Conservation (phyloP, 2,113 vertebrate species). For the Pituophis catenifer region DNA sequence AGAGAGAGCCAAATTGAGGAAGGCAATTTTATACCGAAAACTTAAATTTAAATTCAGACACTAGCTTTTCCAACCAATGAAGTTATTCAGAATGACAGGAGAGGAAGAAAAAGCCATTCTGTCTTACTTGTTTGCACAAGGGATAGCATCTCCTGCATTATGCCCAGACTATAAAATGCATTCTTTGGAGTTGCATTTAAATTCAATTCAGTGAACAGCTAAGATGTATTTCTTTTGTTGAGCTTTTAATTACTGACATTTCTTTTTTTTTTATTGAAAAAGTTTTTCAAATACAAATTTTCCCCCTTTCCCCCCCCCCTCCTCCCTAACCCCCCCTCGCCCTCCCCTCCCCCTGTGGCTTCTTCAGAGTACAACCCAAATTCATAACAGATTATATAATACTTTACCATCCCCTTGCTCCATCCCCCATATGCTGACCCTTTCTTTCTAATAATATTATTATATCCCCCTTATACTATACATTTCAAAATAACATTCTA, state of each 20-base stretch:
- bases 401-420: too few species aligned
- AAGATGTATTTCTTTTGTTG: neutral
- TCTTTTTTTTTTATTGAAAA: too few species aligned
- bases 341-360: too few species aligned
- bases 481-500: too few species aligned
- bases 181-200: neutral
- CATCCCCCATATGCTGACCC: too few species aligned
- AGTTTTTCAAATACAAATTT: too few species aligned
- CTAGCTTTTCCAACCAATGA: neutral
- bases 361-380: too few species aligned
- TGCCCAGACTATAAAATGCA: neutral
- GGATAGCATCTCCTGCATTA: neutral
- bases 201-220: neutral
- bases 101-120: neutral
- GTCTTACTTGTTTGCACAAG: neutral
- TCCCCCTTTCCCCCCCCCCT: too few species aligned
- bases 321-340: too few species aligned
- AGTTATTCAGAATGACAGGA: neutral
- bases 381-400: too few species aligned
- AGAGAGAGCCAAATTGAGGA: neutral
- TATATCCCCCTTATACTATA: too few species aligned
- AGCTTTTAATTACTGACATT: neutral
- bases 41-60: neutral
- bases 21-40: neutral
- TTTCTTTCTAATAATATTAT: too few species aligned